Evolutionary conservation across 2,888 invertebrate genomes (phyloP).

Genomic region (Hirtodrosophila duncani): DNA sequence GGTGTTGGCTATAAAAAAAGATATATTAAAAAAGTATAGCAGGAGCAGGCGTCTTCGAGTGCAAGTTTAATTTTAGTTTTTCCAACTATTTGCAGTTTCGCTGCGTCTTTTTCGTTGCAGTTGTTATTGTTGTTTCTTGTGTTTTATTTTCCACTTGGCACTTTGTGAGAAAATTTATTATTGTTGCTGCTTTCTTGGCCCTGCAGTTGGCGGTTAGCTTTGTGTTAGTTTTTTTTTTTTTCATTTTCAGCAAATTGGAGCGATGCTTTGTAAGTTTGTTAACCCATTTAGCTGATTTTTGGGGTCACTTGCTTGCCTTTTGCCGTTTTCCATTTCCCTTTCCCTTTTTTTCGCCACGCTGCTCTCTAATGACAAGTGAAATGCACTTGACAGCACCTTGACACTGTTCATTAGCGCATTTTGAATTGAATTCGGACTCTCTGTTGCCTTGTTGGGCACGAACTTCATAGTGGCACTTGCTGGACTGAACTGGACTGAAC

Average conservation of each 20-base stretch:
- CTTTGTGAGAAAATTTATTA: slow-evolving; percentile 63
- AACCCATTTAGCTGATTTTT: slow-evolving; percentile 51
- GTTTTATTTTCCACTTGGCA: slow-evolving; percentile 59
- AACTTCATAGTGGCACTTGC: slow-evolving; percentile 27
- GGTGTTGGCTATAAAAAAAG: slow-evolving; percentile 32
- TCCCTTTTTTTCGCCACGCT: background rate
- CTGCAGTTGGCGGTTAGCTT: background rate
- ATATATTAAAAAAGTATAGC: slow-evolving; percentile 45
- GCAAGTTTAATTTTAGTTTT: slow-evolving; percentile 63
- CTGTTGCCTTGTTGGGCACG: slow-evolving; percentile 29
- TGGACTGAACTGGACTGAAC: slow-evolving; percentile 4
- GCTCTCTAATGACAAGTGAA: slow-evolving; percentile 55
- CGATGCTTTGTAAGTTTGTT: slow-evolving; percentile 16
- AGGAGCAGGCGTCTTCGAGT: slow-evolving; percentile 19
- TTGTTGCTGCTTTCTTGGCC: slow-evolving; percentile 46
- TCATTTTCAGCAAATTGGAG: slow-evolving; percentile 56
- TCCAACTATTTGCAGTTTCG: slow-evolving; percentile 54
- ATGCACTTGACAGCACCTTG: slow-evolving; percentile 73
- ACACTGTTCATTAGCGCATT: slow-evolving; percentile 66
- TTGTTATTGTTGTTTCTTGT: slow-evolving; percentile 28
- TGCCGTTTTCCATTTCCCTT: slow-evolving; percentile 12
- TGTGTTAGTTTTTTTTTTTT: background rate
- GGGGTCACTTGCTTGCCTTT: slow-evolving; percentile 2
- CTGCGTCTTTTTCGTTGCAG: slow-evolving; percentile 7
- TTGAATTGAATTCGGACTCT: slow-evolving; percentile 26